A percentile compares a stretch with the other conserved stretches of the same genome.
phyloP scores from a whole-genome alignment of 2,797 vertebrate species.

The Mormyrus proboscirostris region DNA sequence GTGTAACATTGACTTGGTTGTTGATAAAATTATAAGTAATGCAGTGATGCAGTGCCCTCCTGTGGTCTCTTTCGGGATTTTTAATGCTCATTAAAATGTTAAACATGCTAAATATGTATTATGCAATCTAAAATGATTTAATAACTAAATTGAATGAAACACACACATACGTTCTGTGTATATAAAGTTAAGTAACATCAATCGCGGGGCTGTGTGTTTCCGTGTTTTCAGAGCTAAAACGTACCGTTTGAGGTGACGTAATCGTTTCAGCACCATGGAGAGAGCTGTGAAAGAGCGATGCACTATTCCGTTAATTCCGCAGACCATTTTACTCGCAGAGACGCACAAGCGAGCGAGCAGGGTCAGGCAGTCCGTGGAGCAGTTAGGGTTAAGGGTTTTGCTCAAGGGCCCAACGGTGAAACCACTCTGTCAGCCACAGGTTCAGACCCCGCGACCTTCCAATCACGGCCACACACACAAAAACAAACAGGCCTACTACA shows the following conservation, averaged over 20 bases:
- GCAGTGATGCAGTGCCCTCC: conserved; percentile 10
- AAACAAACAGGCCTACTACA: not conserved
- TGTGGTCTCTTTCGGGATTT: not conserved
- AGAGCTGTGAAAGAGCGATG: not conserved
- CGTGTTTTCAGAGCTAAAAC: not conserved
- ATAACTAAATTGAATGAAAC: not conserved
- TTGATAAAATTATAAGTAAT: conserved; percentile 86
- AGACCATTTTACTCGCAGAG: not conserved
- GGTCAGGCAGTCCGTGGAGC: not conserved
- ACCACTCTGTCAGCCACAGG: not conserved
- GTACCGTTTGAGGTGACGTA: not conserved
- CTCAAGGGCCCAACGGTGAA: not conserved
- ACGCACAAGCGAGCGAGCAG: not conserved
- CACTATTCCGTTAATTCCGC: not conserved
- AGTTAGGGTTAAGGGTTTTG: not conserved
- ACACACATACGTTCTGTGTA: not conserved
- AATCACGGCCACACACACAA: not conserved
- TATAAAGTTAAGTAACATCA: not conserved
- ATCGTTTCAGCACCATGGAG: conserved; percentile 19
- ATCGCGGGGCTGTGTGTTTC: not conserved
- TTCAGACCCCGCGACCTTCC: not conserved
- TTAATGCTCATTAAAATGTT: not conserved
- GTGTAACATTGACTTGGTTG: conserved; percentile 99
- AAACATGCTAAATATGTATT: not conserved
- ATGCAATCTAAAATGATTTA: not conserved